phyloP scores from a whole-genome alignment of 2,888 invertebrate species.

The Meandrusa payeni region DNA sequence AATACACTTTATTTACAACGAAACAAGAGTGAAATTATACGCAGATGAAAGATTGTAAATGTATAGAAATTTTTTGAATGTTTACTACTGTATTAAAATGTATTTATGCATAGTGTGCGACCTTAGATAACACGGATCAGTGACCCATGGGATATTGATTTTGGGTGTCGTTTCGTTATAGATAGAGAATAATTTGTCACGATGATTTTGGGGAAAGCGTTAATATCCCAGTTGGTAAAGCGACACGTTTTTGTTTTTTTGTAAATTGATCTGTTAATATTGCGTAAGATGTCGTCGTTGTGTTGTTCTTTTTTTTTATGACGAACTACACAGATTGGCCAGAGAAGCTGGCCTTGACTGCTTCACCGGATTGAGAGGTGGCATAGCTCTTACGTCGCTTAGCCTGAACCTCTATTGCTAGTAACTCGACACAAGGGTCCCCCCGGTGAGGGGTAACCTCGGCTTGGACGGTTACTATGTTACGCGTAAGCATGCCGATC shows the following conservation, averaged over 20 bases:
- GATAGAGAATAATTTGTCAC: constrained; percentile 43
- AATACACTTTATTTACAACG: constrained; percentile 6
- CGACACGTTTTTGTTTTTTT: constrained; percentile 3
- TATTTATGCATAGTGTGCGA: constrained; percentile 63
- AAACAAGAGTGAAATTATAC: constrained; percentile 12
- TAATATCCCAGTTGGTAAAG: constrained; percentile 7
- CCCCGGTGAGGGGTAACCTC: too few relatives aligned
- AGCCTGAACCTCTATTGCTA: too few relatives aligned
- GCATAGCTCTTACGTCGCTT: too few relatives aligned
- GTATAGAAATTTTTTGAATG: constrained; percentile 40
- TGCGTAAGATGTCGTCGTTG: constrained; percentile 6
- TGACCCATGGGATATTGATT: constrained; percentile 62
- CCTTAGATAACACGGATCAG: constrained; percentile 43
- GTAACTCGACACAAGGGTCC: too few relatives aligned
- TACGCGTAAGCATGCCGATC: too few relatives aligned
- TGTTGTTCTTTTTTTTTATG: too few relatives aligned
- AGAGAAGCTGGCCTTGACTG: too few relatives aligned
- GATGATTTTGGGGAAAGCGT: constrained; percentile 30
- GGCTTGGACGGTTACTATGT: too few relatives aligned
- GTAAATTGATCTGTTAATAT: constrained; percentile 16
- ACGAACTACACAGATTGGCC: too few relatives aligned
- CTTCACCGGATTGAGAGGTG: too few relatives aligned
- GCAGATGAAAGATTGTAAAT: constrained; percentile 26
- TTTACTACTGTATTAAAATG: constrained; percentile 49
- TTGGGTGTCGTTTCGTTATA: constrained; percentile 36